These are phyloP conservation scores for Caenorhabditis sp. DNA, from an alignment of 2,888 invertebrate genomes.

Conservation along the genomic window DNA sequence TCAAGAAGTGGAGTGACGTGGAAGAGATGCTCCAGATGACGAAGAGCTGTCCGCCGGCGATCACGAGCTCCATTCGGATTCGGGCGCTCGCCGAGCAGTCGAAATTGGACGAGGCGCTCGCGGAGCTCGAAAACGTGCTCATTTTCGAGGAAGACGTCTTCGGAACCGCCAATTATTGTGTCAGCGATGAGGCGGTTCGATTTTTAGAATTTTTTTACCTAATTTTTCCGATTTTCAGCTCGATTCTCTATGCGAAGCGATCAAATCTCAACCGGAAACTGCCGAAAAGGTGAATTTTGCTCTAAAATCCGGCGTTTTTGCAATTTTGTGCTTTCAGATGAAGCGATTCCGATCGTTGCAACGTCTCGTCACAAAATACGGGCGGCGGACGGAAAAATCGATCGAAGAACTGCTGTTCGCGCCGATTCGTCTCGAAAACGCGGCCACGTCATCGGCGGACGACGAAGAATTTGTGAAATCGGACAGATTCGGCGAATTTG, in stretches of 20 bases:
- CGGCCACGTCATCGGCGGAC: not conserved
- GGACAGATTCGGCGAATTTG: slow-evolving; percentile 26
- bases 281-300: slow-evolving; percentile 35
- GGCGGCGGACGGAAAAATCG: slow-evolving; percentile 32
- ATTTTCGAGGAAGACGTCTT: slow-evolving; percentile 52
- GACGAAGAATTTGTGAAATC: slow-evolving; percentile 25
- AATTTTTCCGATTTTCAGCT: slow-evolving; percentile 39
- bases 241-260: slow-evolving; percentile 44
- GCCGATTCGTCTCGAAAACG: slow-evolving; percentile 21
- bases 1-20: slow-evolving; percentile 51
- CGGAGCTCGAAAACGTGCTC: slow-evolving; percentile 53
- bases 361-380: slow-evolving; percentile 54
- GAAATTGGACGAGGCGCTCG: slow-evolving; percentile 58
- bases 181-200: slow-evolving; percentile 60
- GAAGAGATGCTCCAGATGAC: slow-evolving; percentile 44
- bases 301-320: no score
- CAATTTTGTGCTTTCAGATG: slow-evolving; percentile 21
- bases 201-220: not conserved
- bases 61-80: slow-evolving; percentile 43
- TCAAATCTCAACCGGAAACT: slow-evolving; percentile 40
- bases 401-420: slow-evolving; percentile 54
- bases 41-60: slow-evolving; percentile 42
- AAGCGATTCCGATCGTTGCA: slow-evolving; percentile 60
- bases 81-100: slow-evolving; percentile 36
- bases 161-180: slow-evolving; percentile 42